A percentile compares a stretch with the other conserved stretches of the same genome.
These are phyloP conservation scores for Diabrotica undecimpunctata DNA, from an alignment of 1,140 invertebrate species.

Conservation along the genomic window DNA sequence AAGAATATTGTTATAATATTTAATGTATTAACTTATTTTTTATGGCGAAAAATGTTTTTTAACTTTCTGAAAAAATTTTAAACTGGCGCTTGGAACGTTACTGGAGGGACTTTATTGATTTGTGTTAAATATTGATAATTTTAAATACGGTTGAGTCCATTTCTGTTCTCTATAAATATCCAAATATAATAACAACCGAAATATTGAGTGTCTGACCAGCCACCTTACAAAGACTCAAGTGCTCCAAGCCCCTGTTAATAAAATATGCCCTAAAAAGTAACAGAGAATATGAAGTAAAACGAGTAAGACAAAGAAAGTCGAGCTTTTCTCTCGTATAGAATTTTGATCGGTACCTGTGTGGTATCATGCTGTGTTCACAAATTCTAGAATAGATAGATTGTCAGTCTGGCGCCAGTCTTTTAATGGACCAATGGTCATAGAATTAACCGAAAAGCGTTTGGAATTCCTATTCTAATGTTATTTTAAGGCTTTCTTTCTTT, in stretches of 20 bases:
- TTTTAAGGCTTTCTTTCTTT: too few relatives aligned
- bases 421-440: slow-evolving; percentile 4
- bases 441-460: too few relatives aligned
- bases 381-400: slow-evolving; percentile 15
- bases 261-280: slow-evolving; percentile 3
- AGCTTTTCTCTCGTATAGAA: not conserved
- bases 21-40: too few relatives aligned
- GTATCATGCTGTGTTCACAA: slow-evolving; percentile 18
- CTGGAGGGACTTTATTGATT: too few relatives aligned
- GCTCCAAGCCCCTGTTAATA: not conserved
- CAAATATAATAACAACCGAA: slow-evolving; percentile 5
- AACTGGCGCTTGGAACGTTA: too few relatives aligned
- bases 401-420: slow-evolving; percentile 16
- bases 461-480: too few relatives aligned
- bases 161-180: too few relatives aligned
- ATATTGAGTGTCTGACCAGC: slow-evolving; percentile 12
- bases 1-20: too few relatives aligned
- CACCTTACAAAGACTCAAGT: slow-evolving; percentile 7
- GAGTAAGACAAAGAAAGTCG: not conserved
- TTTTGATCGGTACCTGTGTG: slow-evolving; percentile 10
- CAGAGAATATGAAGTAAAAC: not conserved
- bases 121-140: too few relatives aligned
- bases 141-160: too few relatives aligned
- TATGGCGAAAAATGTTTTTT: too few relatives aligned
- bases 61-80: too few relatives aligned